Evolutionary conservation across 2,113 vertebrate species (phyloP), one percentile per base, ranked within the genome.

Genomic region (Actinemys pallida): DNA sequence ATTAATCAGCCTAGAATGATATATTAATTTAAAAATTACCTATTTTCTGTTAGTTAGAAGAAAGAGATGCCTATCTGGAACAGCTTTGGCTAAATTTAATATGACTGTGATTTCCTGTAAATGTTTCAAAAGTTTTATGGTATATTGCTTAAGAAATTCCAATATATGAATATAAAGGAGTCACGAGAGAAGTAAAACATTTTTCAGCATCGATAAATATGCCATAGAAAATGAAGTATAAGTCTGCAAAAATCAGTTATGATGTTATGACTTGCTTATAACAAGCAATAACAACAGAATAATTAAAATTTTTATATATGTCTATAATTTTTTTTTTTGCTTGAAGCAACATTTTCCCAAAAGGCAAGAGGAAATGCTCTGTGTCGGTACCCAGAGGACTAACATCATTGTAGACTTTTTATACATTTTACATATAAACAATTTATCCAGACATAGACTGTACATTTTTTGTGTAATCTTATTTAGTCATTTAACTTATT

Each of bases 401-500:
- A 91, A 84, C 1, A 1, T 86, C 95, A 76, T 59, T 87, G 88
- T 86, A 97, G 69, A 95, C 79, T 94, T 5, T 10, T 96, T 86
- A 52, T 80, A 96, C 95, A 95, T 96, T 91, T 95, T 87, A 88
- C 89, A 95, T 97, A 96, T 88, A 97, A 97, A 93, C 94, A 95
- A 96, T 95, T 92, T 98, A 96, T 95, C 92, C 95, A 96, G 96
- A 96, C 93, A 93, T 96, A 96, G 95, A 87, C 81, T 96, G 93
- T 97, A 96, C 92, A 97, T 95, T 98, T 83, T 97, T 97, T 95
- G 93, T 97, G 93, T 92, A 90, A 14, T 92, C 88, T 96, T 88
- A 96, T 96, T 96, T 95, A 95, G 92, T 92, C 92, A 93, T 89
- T 97, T 97, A 97, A 94, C 93, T 97, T 96, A 97, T 97, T 98